These are phyloP conservation scores for Danaus melanippus DNA, from an alignment of 1,140 invertebrate species.

Conservation along the genomic window DNA sequence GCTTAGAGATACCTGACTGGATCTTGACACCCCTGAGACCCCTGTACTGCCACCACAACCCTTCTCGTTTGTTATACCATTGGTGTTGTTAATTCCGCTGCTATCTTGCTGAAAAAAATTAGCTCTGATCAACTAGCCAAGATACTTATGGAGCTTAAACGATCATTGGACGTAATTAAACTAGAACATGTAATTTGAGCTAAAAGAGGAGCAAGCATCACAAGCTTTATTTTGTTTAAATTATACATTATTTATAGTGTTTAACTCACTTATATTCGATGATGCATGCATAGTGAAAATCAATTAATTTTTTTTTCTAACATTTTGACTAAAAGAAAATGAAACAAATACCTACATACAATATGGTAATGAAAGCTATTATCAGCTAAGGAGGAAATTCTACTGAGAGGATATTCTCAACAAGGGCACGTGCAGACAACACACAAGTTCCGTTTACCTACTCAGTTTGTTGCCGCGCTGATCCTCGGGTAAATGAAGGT, in stretches of 20 bases:
- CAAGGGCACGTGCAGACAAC: constrained; percentile 44
- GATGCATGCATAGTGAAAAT: too few relatives aligned
- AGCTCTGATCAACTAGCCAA: constrained; percentile 56
- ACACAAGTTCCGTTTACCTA: constrained; percentile 67
- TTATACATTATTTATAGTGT: too few relatives aligned
- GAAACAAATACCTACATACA: too few relatives aligned
- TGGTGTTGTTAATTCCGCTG: constrained; percentile 42
- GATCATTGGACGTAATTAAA: too few relatives aligned
- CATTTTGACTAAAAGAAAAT: too few relatives aligned
- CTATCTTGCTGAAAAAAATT: constrained; percentile 70
- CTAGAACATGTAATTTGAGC: too few relatives aligned
- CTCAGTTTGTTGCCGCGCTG: constrained; percentile 69
- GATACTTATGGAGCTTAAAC: too few relatives aligned
- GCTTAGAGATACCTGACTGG: constrained; percentile 88
- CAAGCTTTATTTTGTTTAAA: too few relatives aligned
- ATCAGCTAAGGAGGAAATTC: background rate
- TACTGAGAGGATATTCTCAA: background rate
- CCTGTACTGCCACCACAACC: constrained; percentile 62
- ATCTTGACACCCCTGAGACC: constrained; percentile 78
- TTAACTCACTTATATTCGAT: too few relatives aligned
- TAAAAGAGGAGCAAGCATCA: too few relatives aligned
- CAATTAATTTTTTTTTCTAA: too few relatives aligned
- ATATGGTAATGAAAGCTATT: too few relatives aligned
- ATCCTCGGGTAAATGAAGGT: constrained; percentile 76
- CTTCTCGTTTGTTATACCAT: constrained; percentile 36